Evolutionary conservation across 2,888 invertebrate genomes (phyloP).

Genomic region (Zygaena filipendulae): DNA sequence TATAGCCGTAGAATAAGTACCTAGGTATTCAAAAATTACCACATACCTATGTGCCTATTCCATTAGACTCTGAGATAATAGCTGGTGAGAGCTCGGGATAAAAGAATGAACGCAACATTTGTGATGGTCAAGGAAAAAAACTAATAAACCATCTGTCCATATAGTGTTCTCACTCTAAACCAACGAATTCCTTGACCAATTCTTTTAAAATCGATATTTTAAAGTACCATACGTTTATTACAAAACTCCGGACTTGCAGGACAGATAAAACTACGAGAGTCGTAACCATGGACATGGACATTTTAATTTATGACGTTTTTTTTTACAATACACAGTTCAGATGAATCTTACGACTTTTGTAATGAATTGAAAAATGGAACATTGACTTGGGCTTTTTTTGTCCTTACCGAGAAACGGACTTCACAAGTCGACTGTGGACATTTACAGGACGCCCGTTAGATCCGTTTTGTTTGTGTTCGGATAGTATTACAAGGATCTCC

Average conservation of each 20-base stretch:
- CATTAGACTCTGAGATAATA: slow-evolving; percentile 62
- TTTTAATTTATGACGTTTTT: slow-evolving; percentile 64
- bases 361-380: slow-evolving; percentile 61
- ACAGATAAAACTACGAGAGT: slow-evolving; percentile 32
- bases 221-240: slow-evolving; percentile 50
- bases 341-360: slow-evolving; percentile 62
- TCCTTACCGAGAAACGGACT: slow-evolving; percentile 62
- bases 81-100: slow-evolving; percentile 51
- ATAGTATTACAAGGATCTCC: slow-evolving; percentile 46
- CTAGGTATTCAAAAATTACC: no score
- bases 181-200: slow-evolving; percentile 47
- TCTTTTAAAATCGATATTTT: slow-evolving; percentile 55
- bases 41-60: no score
- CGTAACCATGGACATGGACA: slow-evolving; percentile 43
- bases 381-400: slow-evolving; percentile 48
- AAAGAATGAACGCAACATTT: slow-evolving; percentile 54
- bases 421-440: slow-evolving; percentile 54
- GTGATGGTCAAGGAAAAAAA: slow-evolving; percentile 40
- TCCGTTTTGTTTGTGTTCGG: slow-evolving; percentile 38
- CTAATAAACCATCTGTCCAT: slow-evolving; percentile 53
- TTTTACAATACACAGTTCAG: slow-evolving; percentile 51
- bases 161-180: slow-evolving; percentile 27
- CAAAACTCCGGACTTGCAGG: slow-evolving; percentile 40
- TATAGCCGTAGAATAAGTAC: no score
- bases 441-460: slow-evolving; percentile 36